Conservation (phyloP, 2,888 invertebrate species). For the Cryptocheilus praepositus region DNA sequence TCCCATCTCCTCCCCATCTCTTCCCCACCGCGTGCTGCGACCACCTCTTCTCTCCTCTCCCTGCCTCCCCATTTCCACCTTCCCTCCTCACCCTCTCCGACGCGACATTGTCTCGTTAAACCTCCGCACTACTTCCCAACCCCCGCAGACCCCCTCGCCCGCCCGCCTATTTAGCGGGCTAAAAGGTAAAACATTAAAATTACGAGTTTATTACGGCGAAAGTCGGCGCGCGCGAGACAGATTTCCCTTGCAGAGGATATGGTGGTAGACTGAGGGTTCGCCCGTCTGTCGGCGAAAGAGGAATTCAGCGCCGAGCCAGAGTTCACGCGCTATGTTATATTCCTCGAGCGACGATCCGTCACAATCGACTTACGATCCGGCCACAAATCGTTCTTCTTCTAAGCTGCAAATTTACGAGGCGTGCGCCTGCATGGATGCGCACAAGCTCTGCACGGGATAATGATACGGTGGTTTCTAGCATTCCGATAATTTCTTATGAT, state of each 20-base stretch:
- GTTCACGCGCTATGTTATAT: conserved; percentile 2
- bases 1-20: not conserved
- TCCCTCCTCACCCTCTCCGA: conserved; percentile 1
- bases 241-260: too few species aligned
- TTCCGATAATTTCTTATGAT: conserved; percentile 73
- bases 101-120: conserved; percentile 47
- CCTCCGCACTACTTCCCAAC: conserved; percentile 4
- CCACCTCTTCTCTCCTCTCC: conserved; percentile 12
- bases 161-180: conserved; percentile 24
- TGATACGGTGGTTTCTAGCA: conserved; percentile 73
- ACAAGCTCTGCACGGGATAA: conserved; percentile 61
- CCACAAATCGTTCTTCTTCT: conserved; percentile 30
- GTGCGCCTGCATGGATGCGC: conserved; percentile 36
- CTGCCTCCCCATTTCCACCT: conserved; percentile 7
- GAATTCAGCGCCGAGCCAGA: conserved; percentile 15
- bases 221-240: too few species aligned
- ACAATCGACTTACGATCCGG: conserved; percentile 36
- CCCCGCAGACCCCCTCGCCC: conserved; percentile 13
- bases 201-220: conserved; percentile 44
- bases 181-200: conserved; percentile 47
- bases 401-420: conserved; percentile 47
- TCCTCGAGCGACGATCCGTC: conserved; percentile 32
- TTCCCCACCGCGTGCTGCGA: not conserved
- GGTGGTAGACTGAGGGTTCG: too few species aligned
- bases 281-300: not conserved